A percentile compares a stretch with the other conserved stretches of the same genome.
phyloP scores from a whole-genome alignment of 2,797 vertebrate species.

The Phyllotis vaccarum region DNA sequence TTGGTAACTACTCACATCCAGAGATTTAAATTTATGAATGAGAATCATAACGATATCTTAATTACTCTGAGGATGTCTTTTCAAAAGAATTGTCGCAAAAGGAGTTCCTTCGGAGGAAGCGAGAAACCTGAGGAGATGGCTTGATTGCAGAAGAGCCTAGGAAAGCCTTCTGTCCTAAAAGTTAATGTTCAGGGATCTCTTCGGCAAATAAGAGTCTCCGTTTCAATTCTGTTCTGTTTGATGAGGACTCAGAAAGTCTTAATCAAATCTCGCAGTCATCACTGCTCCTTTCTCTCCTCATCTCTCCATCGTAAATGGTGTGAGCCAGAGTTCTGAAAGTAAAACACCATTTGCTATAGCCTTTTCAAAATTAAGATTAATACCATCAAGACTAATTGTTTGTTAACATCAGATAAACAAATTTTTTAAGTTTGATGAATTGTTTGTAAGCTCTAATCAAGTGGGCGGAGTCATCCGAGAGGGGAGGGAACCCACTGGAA shows the following conservation, averaged over 20 bases:
- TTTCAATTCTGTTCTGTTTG: slow-evolving; percentile 82
- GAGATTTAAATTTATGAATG: slow-evolving; percentile 72
- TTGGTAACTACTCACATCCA: slow-evolving; percentile 51
- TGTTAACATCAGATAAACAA: slow-evolving; percentile 87
- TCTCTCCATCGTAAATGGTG: slow-evolving; percentile 75
- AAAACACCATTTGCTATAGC: slow-evolving; percentile 71
- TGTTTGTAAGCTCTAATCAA: slow-evolving; percentile 91
- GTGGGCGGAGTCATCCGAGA: slow-evolving; percentile 75
- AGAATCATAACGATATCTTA: slow-evolving; percentile 69
- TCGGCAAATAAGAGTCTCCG: slow-evolving; percentile 76
- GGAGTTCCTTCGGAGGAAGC: slow-evolving; percentile 74
- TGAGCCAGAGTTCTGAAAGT: slow-evolving; percentile 78
- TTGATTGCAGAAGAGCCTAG: slow-evolving; percentile 72
- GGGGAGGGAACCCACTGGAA: slow-evolving; percentile 84
- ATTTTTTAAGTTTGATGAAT: slow-evolving; percentile 85
- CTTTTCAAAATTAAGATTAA: slow-evolving; percentile 85
- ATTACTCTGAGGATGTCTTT: slow-evolving; percentile 81
- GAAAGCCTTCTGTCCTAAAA: slow-evolving; percentile 74
- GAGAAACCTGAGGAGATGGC: slow-evolving; percentile 69
- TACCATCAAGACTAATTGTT: slow-evolving; percentile 89
- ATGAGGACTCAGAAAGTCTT: slow-evolving; percentile 83
- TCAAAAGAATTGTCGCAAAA: slow-evolving; percentile 68
- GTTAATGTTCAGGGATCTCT: slow-evolving; percentile 79
- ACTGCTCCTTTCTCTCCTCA: slow-evolving; percentile 79
- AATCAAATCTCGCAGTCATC: slow-evolving; percentile 81